Conservation (phyloP, 2,888 invertebrate genomes). For the Trichacis sp. region DNA sequence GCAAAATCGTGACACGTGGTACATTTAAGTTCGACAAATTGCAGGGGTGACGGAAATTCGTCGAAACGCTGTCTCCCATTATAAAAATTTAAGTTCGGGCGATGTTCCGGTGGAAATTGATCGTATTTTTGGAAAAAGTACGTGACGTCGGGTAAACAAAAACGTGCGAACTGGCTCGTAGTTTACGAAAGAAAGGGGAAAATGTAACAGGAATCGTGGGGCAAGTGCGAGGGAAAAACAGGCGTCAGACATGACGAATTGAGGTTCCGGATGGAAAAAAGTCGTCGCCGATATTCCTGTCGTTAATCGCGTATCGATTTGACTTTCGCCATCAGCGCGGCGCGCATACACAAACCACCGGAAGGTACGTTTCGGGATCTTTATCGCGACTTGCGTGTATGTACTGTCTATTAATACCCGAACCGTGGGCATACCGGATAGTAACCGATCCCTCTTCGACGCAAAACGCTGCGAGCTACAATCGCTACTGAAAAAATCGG, state of each 20-base stretch:
- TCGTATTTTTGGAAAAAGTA: too few relatives aligned
- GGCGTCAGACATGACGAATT: conserved; percentile 1
- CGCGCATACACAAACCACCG: conserved; percentile 7
- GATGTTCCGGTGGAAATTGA: too few relatives aligned
- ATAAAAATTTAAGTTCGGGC: too few relatives aligned
- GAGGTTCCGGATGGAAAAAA: not conserved
- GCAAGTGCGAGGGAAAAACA: conserved; percentile 1
- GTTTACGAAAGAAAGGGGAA: too few relatives aligned
- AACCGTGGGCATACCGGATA: conserved; percentile 37
- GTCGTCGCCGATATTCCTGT: conserved; percentile 6
- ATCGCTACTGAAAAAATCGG: not conserved
- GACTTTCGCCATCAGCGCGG: conserved; percentile 4
- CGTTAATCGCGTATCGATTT: conserved; percentile 13
- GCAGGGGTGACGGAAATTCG: too few relatives aligned
- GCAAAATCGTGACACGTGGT: too few relatives aligned
- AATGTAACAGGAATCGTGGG: not conserved
- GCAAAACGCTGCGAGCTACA: not conserved
- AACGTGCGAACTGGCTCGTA: too few relatives aligned
- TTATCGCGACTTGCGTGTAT: conserved; percentile 2
- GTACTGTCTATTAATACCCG: conserved; percentile 14
- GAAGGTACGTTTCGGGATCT: conserved; percentile 7
- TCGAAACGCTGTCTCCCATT: too few relatives aligned
- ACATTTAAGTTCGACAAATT: too few relatives aligned
- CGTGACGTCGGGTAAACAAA: too few relatives aligned
- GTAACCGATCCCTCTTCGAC: conserved; percentile 1